Percentiles rank a stretch among this genome's conserved stretches.
Evolutionary conservation across 2,113 vertebrate species (phyloP).

Genomic region (Microcebus griseorufus): DNA sequence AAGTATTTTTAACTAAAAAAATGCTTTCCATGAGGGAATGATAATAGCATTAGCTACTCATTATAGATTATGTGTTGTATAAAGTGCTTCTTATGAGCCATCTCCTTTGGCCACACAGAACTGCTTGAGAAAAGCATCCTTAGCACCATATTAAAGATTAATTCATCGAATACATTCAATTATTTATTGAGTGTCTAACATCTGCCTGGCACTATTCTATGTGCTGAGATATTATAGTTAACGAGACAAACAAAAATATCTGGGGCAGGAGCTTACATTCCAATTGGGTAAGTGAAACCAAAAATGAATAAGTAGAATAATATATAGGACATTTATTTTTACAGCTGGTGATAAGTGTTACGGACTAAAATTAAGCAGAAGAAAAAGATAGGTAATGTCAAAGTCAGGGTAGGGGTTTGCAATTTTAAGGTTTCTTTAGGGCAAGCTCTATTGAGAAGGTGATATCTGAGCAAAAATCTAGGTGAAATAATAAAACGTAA

Average conservation of each 20-base stretch:
- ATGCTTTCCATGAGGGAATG: background rate
- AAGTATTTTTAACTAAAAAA: background rate
- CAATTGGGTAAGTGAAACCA: background rate
- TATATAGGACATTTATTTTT: background rate
- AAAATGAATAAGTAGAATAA: background rate
- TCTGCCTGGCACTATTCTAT: background rate
- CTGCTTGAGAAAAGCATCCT: background rate
- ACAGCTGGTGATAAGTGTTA: background rate
- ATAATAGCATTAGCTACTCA: background rate
- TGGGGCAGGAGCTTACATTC: background rate
- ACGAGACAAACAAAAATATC: background rate
- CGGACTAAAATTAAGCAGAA: background rate
- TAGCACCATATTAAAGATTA: background rate
- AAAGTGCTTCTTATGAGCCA: background rate
- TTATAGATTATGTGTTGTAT: background rate
- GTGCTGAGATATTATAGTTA: background rate
- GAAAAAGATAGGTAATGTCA: background rate
- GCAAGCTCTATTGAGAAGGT: background rate
- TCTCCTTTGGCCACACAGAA: background rate
- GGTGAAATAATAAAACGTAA: background rate
- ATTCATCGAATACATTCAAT: background rate
- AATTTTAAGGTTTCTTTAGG: background rate
- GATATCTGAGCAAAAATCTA: background rate
- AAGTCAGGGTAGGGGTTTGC: background rate
- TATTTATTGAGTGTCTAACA: background rate